Conservation (phyloP, 64 coral and sea anemone genomes). For the Dendronephthya gigantea region DNA sequence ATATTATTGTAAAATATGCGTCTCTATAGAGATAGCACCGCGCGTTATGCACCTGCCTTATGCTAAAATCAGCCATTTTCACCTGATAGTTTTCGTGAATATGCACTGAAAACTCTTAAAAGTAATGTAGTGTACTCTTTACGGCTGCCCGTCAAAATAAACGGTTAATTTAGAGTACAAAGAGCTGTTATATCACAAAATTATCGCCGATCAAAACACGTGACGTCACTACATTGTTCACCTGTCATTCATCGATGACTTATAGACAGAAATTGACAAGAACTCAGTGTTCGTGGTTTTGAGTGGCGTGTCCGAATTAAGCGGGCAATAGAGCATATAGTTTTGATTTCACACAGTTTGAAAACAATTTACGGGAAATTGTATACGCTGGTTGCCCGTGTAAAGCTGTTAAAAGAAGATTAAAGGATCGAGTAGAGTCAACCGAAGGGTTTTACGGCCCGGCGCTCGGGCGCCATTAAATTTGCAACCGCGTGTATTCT, state of each 20-base stretch:
- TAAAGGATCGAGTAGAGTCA: neutral
- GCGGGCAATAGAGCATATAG: neutral
- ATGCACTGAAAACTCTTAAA: neutral
- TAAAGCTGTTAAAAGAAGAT: neutral
- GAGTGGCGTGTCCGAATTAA: conserved; percentile 3
- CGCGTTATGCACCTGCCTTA: neutral
- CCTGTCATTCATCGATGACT: neutral
- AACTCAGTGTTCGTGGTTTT: neutral
- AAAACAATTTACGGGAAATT: neutral
- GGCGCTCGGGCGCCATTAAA: conserved; percentile 8
- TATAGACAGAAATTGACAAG: conserved; percentile 15
- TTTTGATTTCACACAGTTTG: neutral
- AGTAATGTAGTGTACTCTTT: neutral
- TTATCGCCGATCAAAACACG: neutral
- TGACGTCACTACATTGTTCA: neutral
- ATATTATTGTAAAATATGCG: conserved; percentile 19
- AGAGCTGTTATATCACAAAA: neutral
- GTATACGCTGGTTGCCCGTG: neutral
- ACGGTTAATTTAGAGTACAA: neutral
- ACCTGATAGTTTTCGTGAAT: neutral
- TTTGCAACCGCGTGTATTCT: neutral
- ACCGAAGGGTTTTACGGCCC: neutral
- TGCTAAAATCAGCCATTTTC: neutral
- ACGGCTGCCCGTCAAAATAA: neutral
- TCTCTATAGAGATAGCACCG: neutral